A percentile compares a stretch with the other conserved stretches of the same genome.
phyloP scores from a whole-genome alignment of 2,113 vertebrate genomes.

The Atractosteus spatula region DNA sequence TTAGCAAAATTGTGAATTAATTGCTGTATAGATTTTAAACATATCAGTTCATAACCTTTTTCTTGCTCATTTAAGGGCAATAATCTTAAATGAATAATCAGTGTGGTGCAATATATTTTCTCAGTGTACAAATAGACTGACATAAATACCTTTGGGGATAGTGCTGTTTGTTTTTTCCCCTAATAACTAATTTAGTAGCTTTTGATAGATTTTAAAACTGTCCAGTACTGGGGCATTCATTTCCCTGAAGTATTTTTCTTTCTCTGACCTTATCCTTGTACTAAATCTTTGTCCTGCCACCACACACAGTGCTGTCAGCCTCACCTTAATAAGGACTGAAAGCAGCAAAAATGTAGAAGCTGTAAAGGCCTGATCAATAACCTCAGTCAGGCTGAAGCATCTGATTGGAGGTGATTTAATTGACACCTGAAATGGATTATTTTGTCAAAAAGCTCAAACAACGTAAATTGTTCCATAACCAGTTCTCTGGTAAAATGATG shows the following conservation, averaged over 20 bases:
- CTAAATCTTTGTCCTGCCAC: constrained; percentile 70
- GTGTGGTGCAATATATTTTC: no score
- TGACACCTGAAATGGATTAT: constrained; percentile 29
- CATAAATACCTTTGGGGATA: constrained; percentile 45
- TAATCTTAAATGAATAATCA: no score
- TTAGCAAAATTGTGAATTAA: no score
- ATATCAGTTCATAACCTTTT: no score
- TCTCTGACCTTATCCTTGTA: constrained; percentile 66
- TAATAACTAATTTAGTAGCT: constrained; percentile 46
- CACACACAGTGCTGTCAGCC: neutral
- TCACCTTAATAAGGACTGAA: constrained; percentile 13
- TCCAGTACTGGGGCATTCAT: constrained; percentile 43
- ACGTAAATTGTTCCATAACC: no score
- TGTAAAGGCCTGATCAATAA: constrained; percentile 70
- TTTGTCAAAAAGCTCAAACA: no score
- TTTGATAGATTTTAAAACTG: constrained; percentile 42
- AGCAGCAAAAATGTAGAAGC: constrained; percentile 64
- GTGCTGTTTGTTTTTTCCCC: constrained; percentile 47
- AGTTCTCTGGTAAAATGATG: no score
- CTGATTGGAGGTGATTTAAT: constrained; percentile 54
- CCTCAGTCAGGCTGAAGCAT: constrained; percentile 63
- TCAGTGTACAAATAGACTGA: constrained; percentile 29
- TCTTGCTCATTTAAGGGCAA: no score
- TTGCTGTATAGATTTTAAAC: no score
- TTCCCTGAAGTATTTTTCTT: constrained; percentile 3